Percentiles rank a stretch among this genome's conserved stretches.
Evolutionary conservation across 2,113 vertebrate species (phyloP).

Genomic region (Thymallus thymallus): DNA sequence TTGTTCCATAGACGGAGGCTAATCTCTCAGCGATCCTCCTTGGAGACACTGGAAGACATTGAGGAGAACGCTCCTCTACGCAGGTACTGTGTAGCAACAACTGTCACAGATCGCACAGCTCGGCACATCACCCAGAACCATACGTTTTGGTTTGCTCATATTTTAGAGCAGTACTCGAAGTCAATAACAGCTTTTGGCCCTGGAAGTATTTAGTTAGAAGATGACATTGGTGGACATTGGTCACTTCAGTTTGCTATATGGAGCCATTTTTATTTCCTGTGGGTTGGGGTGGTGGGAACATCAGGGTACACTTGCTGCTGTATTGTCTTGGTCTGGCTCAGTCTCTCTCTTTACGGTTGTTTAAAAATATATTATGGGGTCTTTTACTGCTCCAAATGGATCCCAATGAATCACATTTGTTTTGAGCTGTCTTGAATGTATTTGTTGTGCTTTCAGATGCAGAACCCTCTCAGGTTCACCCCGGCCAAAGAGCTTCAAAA

Average conservation of each 20-base stretch:
- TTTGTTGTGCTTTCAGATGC: conserved; percentile 79
- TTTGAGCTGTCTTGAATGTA: neutral
- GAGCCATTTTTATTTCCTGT: neutral
- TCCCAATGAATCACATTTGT: too few relatives aligned
- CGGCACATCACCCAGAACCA: neutral
- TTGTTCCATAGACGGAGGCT: conserved; percentile 82
- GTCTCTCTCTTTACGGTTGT: neutral
- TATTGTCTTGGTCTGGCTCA: neutral
- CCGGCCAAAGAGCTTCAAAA: conserved; percentile 99
- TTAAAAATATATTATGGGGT: neutral
- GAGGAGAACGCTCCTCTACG: conserved; percentile 96
- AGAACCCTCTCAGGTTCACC: conserved; percentile 97
- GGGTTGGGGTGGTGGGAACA: neutral
- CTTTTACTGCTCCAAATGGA: conserved; percentile 20
- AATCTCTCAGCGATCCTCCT: conserved; percentile 95
- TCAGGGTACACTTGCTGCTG: neutral
- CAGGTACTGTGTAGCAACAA: conserved; percentile 75
- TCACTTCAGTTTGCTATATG: neutral
- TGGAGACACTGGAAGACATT: conserved; percentile 98
- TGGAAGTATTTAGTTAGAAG: neutral
- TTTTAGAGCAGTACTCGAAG: neutral
- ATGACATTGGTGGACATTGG: neutral
- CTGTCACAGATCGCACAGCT: neutral
- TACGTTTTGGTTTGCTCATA: neutral
- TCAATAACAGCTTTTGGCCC: neutral